These are phyloP conservation scores for Drosophila pseudotakahashii DNA, from an alignment of 2,888 invertebrate species.

Conservation along the genomic window DNA sequence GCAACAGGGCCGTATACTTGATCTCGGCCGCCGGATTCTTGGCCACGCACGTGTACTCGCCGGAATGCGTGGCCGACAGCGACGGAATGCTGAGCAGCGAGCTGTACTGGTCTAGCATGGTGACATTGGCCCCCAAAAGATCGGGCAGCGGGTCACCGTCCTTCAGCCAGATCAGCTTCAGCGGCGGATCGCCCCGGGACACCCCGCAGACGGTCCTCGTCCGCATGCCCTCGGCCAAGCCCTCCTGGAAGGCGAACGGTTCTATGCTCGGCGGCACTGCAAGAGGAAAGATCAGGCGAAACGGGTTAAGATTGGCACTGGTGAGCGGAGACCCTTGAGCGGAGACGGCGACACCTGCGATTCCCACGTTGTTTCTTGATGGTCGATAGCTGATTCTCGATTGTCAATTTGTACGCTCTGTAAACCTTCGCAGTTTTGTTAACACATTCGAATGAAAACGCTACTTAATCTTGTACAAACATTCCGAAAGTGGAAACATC, in stretches of 20 bases:
- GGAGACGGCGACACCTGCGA: conserved; percentile 6
- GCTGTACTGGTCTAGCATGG: conserved; percentile 90
- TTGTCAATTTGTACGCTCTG: conserved; percentile 29
- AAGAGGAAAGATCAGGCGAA: conserved; percentile 80
- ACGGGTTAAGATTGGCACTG: conserved; percentile 52
- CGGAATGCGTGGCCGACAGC: conserved; percentile 90
- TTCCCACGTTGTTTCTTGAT: conserved; percentile 27
- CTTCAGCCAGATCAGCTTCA: conserved; percentile 92
- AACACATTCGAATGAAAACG: conserved; percentile 57
- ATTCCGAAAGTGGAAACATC: conserved; percentile 73
- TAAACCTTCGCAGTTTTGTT: conserved; percentile 81
- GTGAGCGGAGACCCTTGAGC: background rate
- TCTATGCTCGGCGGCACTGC: conserved; percentile 94
- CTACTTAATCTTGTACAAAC: conserved; percentile 66
- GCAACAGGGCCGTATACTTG: conserved; percentile 91
- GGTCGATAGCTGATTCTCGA: background rate
- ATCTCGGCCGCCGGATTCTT: conserved; percentile 92
- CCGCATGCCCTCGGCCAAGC: conserved; percentile 92
- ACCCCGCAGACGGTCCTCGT: conserved; percentile 92
- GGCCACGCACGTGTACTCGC: conserved; percentile 91
- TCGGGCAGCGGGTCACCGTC: conserved; percentile 90
- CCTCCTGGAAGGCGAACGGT: conserved; percentile 93
- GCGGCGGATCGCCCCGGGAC: conserved; percentile 91
- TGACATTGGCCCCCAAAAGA: conserved; percentile 88
- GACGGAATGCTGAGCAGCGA: conserved; percentile 91